Evolutionary conservation across 2,113 vertebrate genomes (phyloP).

Genomic region (Ariopsis seemanni): DNA sequence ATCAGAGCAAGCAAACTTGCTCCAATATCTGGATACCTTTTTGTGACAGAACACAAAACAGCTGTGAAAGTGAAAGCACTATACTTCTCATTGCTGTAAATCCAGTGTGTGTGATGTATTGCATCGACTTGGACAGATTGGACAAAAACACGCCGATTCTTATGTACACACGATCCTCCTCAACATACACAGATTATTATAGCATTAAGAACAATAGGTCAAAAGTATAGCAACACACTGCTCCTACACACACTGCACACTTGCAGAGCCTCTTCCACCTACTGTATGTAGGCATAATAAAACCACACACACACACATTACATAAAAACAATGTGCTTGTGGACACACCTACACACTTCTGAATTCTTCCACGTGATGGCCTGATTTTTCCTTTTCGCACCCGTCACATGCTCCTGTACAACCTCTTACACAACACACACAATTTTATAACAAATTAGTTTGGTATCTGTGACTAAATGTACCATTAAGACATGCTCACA

Average conservation of each 20-base stretch:
- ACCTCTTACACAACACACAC: neutral
- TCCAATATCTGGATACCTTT: too few relatives aligned
- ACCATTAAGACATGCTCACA: neutral
- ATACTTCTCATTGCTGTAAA: neutral
- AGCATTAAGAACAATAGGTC: neutral
- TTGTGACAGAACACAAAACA: neutral
- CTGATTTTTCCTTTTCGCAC: constrained; percentile 9
- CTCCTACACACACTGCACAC: constrained; percentile 13
- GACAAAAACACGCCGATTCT: neutral
- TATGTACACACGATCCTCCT: neutral
- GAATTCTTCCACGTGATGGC: constrained; percentile 12
- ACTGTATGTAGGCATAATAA: constrained; percentile 7
- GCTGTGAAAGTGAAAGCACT: neutral
- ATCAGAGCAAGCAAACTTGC: neutral
- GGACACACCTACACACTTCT: constrained; percentile 28
- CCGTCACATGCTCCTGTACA: neutral
- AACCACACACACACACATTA: neutral
- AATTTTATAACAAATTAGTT: neutral
- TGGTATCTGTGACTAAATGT: neutral
- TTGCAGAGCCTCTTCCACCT: constrained; percentile 1
- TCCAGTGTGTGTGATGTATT: neutral
- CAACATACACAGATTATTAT: neutral
- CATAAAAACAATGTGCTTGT: neutral
- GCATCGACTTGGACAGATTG: neutral
- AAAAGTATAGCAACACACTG: neutral